Base-by-base conservation (phyloP, 2,113 vertebrate species). In the Ammodytes marinus region DNA sequence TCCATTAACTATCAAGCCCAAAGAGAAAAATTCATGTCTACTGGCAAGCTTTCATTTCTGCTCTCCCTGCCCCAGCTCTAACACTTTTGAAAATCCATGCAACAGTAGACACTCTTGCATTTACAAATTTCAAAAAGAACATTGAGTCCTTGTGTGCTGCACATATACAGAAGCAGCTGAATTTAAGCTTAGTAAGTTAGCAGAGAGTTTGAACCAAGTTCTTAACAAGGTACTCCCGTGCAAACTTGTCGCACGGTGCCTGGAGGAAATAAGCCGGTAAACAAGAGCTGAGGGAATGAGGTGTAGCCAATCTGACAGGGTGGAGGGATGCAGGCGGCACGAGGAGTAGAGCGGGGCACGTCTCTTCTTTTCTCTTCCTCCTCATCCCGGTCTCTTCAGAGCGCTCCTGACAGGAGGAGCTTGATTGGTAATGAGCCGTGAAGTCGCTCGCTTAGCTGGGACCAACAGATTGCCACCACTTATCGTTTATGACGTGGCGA, bases 361-460 rank as follows among this genome's bases (percentile, higher is more conserved):
- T 87, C 85, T 84, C 64, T 64, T 88, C 84, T 77, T 61, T 74
- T 82, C 86, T 85, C 85, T 72, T 82, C 83, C 59, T 83, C 69
- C 67, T 87, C 84, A 47, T 72, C 83, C 67, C 42, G 37, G 17
- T 88, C 78, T 87, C 79, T 49, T 82, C 87, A 19, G 46, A 86
- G 42, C 45, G 3, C 83, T 91, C 80, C 89, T 88, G 89, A 92
- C 91, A 88, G 83, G 87, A 91, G 86, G 91, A 91, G 86, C 86
- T 90, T 90, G 89, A 90, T 91, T 92, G 90, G 84, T 92, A 93
- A 94, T 92, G 93, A 93, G 90, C 90, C 91, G 77, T 91, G 88
- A 94, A 94, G 92, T 84, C 79, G 67, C 83, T 82, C 87, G 83
- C 87, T 92, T 92, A 87, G 87, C 86, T 12, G 80, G 75, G 81